Base-by-base conservation (phyloP, 2,113 vertebrate species). In the Recurvirostra avosetta region DNA sequence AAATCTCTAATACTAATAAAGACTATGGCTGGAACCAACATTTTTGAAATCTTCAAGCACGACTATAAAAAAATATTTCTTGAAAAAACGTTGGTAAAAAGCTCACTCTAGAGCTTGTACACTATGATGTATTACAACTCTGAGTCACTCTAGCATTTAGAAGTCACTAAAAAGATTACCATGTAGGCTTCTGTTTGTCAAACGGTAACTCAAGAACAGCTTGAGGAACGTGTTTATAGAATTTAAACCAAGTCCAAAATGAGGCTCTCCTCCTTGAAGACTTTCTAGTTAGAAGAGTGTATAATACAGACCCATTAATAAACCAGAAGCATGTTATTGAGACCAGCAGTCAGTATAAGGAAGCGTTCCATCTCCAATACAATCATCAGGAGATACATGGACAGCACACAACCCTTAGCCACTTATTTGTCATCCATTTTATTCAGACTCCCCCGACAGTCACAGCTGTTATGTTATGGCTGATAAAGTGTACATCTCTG, bases 341-440 rank as follows among this genome's bases (percentile, higher is more conserved):
- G 45, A 67, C 7, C 43, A 76, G 83, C 1, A 1, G 71, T 38
- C 52, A 78, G 9, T 20, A n/a, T 66, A 66, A 63, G 20, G 36
- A 25, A 32, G 0, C 4, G 7, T 26, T 85, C 43, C 1, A 0
- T 13, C 56, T 34, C 29, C 55, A 53, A 32, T 9, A 38, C 23
- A 47, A 36, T 17, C 23, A 49, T 22, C 68, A 70, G 71, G 40
- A 76, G 18, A 72, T 11, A 29, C 34, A 27, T 0, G 4, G n/a
- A 30, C 40, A 90, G n/a, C 45, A 50, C 38, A 41, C 0, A 2
- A 91, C 20, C 40, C 52, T 63, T 45, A 55, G 55, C 45, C 65
- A 38, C 22, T 19, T 68, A 43, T 8, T 77, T 41, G 26, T 38
- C 50, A 38, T 6, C 17, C 18, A 12, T 43, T 55, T 81, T 75